Percentiles rank a stretch among this genome's conserved stretches.
Conservation (phyloP, 2,797 vertebrate species). For the Falco concolor region DNA sequence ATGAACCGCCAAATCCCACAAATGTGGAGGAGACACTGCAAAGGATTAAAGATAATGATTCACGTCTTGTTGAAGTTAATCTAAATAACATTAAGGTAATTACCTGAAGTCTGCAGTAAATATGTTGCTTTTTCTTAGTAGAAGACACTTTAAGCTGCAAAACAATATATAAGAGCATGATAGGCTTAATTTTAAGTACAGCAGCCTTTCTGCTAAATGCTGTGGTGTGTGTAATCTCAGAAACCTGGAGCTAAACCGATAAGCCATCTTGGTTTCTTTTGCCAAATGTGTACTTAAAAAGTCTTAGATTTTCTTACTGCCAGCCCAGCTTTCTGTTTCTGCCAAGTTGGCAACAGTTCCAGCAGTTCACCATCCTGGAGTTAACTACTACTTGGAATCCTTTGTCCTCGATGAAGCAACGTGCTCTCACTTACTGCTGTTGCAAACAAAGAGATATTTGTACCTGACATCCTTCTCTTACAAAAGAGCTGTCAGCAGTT, state of each 20-base stretch:
- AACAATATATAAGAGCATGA: not conserved
- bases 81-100: constrained; percentile 97
- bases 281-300: constrained; percentile 15
- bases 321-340: not conserved
- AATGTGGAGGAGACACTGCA: constrained; percentile 94
- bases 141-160: not conserved
- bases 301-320: not conserved
- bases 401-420: not conserved
- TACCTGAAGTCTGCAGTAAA: not conserved
- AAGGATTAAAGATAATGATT: constrained; percentile 88
- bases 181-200: not conserved
- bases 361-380: not conserved
- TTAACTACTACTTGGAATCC: not conserved
- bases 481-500: not conserved
- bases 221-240: not conserved
- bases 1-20: constrained; percentile 96
- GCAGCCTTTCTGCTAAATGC: not conserved
- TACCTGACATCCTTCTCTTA: not conserved
- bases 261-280: not conserved
- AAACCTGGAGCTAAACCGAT: not conserved
- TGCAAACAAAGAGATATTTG: not conserved
- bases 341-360: not conserved
- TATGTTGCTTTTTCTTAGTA: not conserved
- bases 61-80: constrained; percentile 88
- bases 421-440: not conserved